phyloP scores from a whole-genome alignment of 2,113 vertebrate genomes.

The Oenanthe melanoleuca region DNA sequence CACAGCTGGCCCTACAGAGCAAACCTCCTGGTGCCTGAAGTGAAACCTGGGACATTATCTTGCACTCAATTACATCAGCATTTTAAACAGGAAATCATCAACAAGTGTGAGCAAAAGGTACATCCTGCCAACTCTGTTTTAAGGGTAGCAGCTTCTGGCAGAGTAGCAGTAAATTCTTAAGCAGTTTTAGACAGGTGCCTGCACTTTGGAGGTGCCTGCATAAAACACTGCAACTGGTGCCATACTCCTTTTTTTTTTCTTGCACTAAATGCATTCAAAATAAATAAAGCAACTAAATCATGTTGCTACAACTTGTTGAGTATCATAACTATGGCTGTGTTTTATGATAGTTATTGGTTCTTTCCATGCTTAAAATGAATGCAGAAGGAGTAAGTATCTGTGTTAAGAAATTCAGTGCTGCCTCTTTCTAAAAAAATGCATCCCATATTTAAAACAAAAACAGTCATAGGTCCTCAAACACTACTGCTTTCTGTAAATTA shows the following conservation, averaged over 20 bases:
- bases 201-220: neutral
- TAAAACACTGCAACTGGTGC: neutral
- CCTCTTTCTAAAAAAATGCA: neutral
- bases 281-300: neutral
- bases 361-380: conserved; percentile 15
- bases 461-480: neutral
- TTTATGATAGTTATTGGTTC: neutral
- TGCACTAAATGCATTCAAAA: neutral
- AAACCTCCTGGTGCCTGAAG: neutral
- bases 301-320: neutral
- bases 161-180: neutral
- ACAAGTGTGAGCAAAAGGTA: neutral
- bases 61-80: neutral
- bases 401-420: neutral
- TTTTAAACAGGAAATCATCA: neutral
- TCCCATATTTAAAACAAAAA: neutral
- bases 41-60: neutral
- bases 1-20: neutral
- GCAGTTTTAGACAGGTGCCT: neutral
- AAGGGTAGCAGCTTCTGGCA: neutral
- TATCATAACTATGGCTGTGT: neutral
- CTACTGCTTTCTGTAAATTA: neutral
- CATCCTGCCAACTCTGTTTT: neutral
- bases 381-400: neutral
- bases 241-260: neutral